These are phyloP conservation scores for Hyperoplus immaculatus DNA, from an alignment of 2,797 vertebrate genomes.

Conservation along the genomic window DNA sequence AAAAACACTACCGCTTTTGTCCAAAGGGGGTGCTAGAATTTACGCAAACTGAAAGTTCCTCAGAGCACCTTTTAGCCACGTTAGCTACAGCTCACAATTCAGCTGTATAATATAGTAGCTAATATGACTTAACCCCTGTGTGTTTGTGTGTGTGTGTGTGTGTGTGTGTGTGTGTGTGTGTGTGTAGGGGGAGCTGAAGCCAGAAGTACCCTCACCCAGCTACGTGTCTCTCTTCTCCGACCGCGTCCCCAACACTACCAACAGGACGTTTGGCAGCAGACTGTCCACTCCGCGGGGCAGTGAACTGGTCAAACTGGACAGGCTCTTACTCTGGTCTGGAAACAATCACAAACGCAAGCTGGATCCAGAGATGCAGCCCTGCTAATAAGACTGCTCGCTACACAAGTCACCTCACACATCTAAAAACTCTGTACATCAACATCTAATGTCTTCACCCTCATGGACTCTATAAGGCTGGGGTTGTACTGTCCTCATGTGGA, in stretches of 20 bases:
- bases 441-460: too few relatives aligned
- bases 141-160: conserved; percentile 40
- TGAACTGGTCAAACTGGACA: conserved; percentile 85
- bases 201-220: conserved; percentile 76
- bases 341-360: conserved; percentile 78
- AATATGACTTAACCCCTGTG: background rate
- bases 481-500: background rate
- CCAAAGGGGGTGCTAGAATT: too few relatives aligned
- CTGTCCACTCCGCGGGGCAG: conserved; percentile 84
- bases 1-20: too few relatives aligned
- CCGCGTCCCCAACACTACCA: conserved; percentile 83
- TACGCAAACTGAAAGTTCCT: too few relatives aligned
- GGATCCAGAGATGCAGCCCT: conserved; percentile 81
- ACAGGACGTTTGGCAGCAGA: conserved; percentile 84
- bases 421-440: background rate
- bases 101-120: too few relatives aligned
- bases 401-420: background rate
- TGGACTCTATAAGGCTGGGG: background rate
- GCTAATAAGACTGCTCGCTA: conserved; percentile 48
- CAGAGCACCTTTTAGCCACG: too few relatives aligned
- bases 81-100: too few relatives aligned
- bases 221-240: conserved; percentile 82
- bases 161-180: conserved; percentile 40
- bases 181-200: conserved; percentile 83
- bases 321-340: conserved; percentile 69